These are phyloP conservation scores for Anoplolepis gracilipes DNA, from an alignment of 1,140 invertebrate genomes.

Conservation along the genomic window DNA sequence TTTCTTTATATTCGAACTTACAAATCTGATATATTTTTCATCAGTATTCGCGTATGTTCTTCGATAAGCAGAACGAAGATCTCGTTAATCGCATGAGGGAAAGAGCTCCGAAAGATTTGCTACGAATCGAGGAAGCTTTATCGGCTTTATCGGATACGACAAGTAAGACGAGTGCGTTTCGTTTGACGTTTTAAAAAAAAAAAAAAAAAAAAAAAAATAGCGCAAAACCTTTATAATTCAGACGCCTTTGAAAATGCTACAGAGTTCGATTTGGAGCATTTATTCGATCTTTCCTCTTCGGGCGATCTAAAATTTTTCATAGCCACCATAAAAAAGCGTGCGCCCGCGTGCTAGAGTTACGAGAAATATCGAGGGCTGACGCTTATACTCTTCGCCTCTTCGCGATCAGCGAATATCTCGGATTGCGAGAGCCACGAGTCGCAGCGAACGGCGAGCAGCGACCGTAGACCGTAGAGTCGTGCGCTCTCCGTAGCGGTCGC, in stretches of 20 bases:
- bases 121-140: slow-evolving; percentile 41
- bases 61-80: slow-evolving; percentile 4
- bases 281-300: slow-evolving; percentile 22
- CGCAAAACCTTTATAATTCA: slow-evolving; percentile 60
- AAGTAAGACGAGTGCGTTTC: slow-evolving; percentile 18
- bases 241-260: slow-evolving; percentile 20
- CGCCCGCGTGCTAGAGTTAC: slow-evolving; percentile 63
- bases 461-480: slow-evolving; percentile 56
- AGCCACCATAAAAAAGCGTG: slow-evolving; percentile 60
- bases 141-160: slow-evolving; percentile 5
- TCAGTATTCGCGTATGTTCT: background rate
- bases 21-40: slow-evolving; percentile 17
- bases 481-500: slow-evolving; percentile 54
- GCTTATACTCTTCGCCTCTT: slow-evolving; percentile 52
- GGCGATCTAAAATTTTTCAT: slow-evolving; percentile 70
- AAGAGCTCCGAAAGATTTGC: slow-evolving; percentile 1
- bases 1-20: background rate
- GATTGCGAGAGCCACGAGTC: slow-evolving; percentile 63
- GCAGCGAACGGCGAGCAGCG: slow-evolving; percentile 13
- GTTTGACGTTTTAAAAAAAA: background rate
- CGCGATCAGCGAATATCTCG: slow-evolving; percentile 47
- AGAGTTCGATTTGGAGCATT: slow-evolving; percentile 44
- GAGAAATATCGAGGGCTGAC: slow-evolving; percentile 65
- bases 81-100: slow-evolving; percentile 31
- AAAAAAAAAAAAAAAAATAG: background rate